Base-by-base conservation (phyloP, 2,888 invertebrate genomes). In the Limnephilus lunatus region DNA sequence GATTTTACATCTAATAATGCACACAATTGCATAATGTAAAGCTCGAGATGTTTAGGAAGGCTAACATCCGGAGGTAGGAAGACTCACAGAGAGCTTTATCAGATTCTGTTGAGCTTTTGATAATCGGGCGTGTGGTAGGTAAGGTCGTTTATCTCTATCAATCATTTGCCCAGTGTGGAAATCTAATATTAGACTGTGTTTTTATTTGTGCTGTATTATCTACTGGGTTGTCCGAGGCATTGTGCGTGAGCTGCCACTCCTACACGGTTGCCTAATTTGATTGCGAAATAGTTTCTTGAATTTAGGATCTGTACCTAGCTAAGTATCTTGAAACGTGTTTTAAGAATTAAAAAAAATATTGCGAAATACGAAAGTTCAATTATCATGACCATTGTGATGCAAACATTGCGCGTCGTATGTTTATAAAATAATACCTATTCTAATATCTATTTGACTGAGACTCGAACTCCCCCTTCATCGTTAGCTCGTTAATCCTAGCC, bases 211-310 rank as follows among this genome's bases (percentile, higher is more conserved):
- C 53, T 53, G 53, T 53, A 53, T 53, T 48, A 48, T 25, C 25
- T n/a, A 68, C 68, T 68, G 68, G 7, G 68, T 68, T 68, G 68
- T 68, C 7, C 68, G 25, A 25, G 68, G 68, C 68, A n/a, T 68
- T 68, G 90, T 90, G 90, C 90, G 90, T 90, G 90, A 90, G 85
- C 68, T 32, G 35, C 81, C 83, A 90, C 82, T 31, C 90, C 48
- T 80, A 90, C 68, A 19, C 31, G 31, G 9, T 91, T 68, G 90
- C 85, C 25, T 81, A 86, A 91, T 81, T 81, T 68, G 44, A 90
- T 81, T 48, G 30, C 87, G 86, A 31, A 83, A 86, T 81, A 31
- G 35, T 87, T 87, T 86, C 86, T 86, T 15, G 86, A 86, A 39
- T 86, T 86, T 86, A 86, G 44, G 48, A 86, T 25, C 86, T 68